Evolutionary conservation across 2,888 invertebrate species (phyloP), one percentile per base, ranked within the genome.

Genomic region (Andricus quercusramuli): DNA sequence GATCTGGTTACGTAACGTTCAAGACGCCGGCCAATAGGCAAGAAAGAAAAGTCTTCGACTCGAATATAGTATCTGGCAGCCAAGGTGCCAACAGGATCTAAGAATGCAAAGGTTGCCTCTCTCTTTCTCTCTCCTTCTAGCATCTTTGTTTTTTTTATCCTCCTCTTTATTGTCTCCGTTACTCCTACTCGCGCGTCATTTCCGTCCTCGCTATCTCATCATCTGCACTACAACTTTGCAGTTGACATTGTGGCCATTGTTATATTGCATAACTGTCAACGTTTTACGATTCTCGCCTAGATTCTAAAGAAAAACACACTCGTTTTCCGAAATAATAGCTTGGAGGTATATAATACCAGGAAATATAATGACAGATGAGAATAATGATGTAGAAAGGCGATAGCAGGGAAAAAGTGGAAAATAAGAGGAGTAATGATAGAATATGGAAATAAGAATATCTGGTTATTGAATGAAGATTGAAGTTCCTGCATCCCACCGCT

Each of bases 161-260:
- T 51, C 32, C 56, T 32, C 29, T 32, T 56, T 29, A 56, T 56
- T 74, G 51, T 56, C 74, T 74, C 51, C 56, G 51, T 74, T 74
- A 74, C 74, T 74, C 74, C 74, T 74, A 56, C 74, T 74, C n/a
- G 56, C 32, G 17, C 51, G 74, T 56, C 29, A 74, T 74, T 74
- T 74, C 74, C 74, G 51, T 56, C 32, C 56, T 74, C n/a, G 74
- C 74, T 74, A 74, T 74, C 74, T 74, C 74, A 74, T 74, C 74
- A 74, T 32, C 32, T 74, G 9, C 15, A 70, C 56, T 74, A 74
- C 51, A 74, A 47, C 51, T 74, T 32, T 74, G 51, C 56, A 56
- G 51, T 74, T 74, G 74, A 74, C 74, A 74, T 56, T 56, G 74
- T 74, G 32, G 51, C 74, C n/a, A 74, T 74, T 74, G 51, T 74